Conservation (phyloP, 2,113 vertebrate species). For the Ascaphus truei region DNA sequence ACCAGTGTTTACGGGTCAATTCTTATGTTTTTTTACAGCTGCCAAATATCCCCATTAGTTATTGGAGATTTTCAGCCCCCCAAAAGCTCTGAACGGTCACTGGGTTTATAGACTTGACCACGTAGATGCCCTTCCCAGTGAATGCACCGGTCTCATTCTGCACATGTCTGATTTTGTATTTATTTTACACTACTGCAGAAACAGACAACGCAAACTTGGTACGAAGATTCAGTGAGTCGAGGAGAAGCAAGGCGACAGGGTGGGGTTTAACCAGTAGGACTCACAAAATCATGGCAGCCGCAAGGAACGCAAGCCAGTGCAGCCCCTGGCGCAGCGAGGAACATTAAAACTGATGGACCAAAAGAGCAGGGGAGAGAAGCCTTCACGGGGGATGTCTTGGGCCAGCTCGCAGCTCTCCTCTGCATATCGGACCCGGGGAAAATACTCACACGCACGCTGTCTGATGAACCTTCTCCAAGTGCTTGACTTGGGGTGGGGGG, state of each 20-base stretch:
- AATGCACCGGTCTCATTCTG: no score
- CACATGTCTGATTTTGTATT: no score
- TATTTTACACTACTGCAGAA: slow-evolving; percentile 60
- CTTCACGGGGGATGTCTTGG: slow-evolving; percentile 65
- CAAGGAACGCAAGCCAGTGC: slow-evolving; percentile 68
- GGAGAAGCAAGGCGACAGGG: slow-evolving; percentile 25
- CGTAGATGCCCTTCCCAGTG: no score
- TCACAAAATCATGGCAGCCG: slow-evolving; percentile 56
- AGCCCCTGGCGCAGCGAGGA: slow-evolving; percentile 63
- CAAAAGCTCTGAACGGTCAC: no score
- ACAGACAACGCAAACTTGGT: slow-evolving; percentile 97
- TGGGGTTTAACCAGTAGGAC: slow-evolving; percentile 43
- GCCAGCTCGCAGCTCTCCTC: slow-evolving; percentile 61
- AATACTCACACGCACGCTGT: slow-evolving; percentile 46
- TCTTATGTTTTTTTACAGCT: no score
- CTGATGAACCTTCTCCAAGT: slow-evolving; percentile 43
- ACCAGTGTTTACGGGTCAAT: no score
- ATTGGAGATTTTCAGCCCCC: no score
- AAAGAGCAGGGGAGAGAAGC: slow-evolving; percentile 67
- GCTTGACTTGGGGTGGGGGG: slow-evolving; percentile 40
- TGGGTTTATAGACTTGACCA: no score
- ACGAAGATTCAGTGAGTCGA: slow-evolving; percentile 89
- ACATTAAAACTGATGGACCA: slow-evolving; percentile 75
- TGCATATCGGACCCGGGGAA: slow-evolving; percentile 34
- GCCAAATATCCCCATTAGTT: no score